phyloP scores from a whole-genome alignment of 1,140 invertebrate genomes.

The Drosophila ogumai region DNA sequence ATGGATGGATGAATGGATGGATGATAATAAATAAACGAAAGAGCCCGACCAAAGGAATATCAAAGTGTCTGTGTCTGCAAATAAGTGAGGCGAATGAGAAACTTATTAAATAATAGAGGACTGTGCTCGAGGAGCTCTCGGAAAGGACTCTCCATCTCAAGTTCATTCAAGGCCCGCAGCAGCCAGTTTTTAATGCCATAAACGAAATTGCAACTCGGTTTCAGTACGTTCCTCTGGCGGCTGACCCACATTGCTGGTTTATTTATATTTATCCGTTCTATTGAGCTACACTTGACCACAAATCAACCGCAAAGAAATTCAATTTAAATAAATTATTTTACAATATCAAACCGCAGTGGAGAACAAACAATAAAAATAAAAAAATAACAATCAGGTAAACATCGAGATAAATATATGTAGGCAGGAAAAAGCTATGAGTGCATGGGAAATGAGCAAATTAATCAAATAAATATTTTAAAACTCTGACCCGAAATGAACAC shows the following conservation, averaged over 20 bases:
- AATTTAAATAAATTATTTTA: slow-evolving; percentile 71
- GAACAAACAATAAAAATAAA: slow-evolving; percentile 23
- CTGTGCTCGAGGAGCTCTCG: slow-evolving; percentile 2
- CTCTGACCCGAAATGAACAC: slow-evolving; percentile 35
- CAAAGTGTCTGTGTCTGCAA: slow-evolving; percentile 7
- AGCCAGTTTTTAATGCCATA: slow-evolving; percentile 21
- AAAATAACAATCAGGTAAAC: slow-evolving; percentile 26
- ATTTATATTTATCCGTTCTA: slow-evolving; percentile 35
- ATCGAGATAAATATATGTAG: slow-evolving; percentile 8
- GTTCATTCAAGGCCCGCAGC: slow-evolving; percentile 20
- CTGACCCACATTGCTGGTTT: slow-evolving; percentile 26
- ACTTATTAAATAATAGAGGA: slow-evolving; percentile 50
- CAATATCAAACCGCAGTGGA: slow-evolving; percentile 38
- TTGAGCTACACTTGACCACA: slow-evolving; percentile 31
- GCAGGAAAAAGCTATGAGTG: slow-evolving; percentile 2
- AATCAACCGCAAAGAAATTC: slow-evolving; percentile 55
- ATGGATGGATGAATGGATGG: slow-evolving; percentile 4
- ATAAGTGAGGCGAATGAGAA: slow-evolving; percentile 37
- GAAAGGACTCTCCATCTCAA: slow-evolving; percentile 22
- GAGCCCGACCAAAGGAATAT: slow-evolving; percentile 9
- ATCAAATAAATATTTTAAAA: slow-evolving; percentile 69
- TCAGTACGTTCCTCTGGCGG: background rate
- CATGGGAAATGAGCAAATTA: slow-evolving; percentile 45
- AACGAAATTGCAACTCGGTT: slow-evolving; percentile 26
- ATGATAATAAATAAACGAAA: slow-evolving; percentile 45